These are phyloP conservation scores for Siderastrea radians DNA, from an alignment of 92 coral and sea anemone genomes.

Conservation along the genomic window DNA sequence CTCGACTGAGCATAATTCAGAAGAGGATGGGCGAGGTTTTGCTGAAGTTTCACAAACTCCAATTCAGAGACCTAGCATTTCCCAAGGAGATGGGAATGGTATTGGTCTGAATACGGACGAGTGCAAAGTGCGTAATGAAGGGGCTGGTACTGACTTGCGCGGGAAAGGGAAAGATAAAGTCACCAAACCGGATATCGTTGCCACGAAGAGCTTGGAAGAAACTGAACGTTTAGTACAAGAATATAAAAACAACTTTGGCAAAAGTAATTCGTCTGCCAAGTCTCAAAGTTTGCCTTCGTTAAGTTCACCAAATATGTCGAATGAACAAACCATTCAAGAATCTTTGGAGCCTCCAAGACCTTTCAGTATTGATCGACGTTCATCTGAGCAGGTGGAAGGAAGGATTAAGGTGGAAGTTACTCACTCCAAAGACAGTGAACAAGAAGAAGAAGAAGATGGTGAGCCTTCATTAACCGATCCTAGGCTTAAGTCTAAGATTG, in stretches of 20 bases:
- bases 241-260: not conserved
- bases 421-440: not conserved
- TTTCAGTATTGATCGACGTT: not conserved
- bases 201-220: not conserved
- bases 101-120: not conserved
- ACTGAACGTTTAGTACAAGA: not conserved
- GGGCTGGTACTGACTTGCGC: not conserved
- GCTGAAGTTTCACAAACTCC: not conserved
- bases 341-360: not conserved
- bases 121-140: not conserved
- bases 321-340: not conserved
- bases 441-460: not conserved
- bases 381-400: conserved; percentile 4
- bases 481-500: not conserved
- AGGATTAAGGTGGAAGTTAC: not conserved
- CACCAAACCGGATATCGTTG: not conserved
- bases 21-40: not conserved
- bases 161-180: not conserved
- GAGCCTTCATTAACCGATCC: not conserved
- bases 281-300: not conserved
- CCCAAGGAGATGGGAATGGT: not conserved
- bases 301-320: not conserved
- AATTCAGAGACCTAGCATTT: not conserved
- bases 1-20: not conserved
- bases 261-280: not conserved